phyloP scores from a whole-genome alignment of 2,113 vertebrate genomes.

The Anguilla rostrata region DNA sequence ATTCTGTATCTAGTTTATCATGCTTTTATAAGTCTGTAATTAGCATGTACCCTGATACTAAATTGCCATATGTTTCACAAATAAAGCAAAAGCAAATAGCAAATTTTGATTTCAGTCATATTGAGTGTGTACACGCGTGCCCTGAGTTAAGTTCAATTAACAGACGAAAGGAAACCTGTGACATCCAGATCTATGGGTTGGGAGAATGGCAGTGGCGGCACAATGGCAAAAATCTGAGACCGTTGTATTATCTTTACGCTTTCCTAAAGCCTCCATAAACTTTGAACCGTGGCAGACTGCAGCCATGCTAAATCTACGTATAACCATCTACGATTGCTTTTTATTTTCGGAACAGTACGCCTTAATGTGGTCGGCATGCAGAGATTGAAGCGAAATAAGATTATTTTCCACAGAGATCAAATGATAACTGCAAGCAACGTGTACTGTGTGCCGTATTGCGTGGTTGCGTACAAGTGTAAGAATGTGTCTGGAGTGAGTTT shows the following conservation, averaged over 20 bases:
- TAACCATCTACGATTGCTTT: neutral
- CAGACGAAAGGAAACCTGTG: neutral
- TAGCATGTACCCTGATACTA: constrained; percentile 61
- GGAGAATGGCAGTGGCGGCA: neutral
- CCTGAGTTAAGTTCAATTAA: neutral
- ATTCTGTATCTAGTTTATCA: constrained; percentile 55
- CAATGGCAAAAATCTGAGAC: neutral
- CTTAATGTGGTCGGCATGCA: neutral
- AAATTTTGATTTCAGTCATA: no score
- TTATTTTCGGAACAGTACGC: neutral
- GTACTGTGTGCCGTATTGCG: neutral
- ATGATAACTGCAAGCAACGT: neutral
- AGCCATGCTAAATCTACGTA: neutral
- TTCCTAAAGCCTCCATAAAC: neutral
- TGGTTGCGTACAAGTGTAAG: neutral
- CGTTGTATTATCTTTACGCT: neutral
- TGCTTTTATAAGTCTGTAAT: constrained; percentile 65
- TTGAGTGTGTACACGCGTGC: no score
- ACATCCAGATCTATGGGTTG: neutral
- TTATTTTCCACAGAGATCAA: neutral
- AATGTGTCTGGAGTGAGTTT: neutral
- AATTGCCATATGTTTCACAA: constrained; percentile 62
- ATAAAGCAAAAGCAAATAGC: constrained; percentile 45
- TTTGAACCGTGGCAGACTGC: neutral
- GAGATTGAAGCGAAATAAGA: neutral